These are phyloP conservation scores for Bettongia penicillata DNA, from an alignment of 2,113 vertebrate species.

Conservation along the genomic window DNA sequence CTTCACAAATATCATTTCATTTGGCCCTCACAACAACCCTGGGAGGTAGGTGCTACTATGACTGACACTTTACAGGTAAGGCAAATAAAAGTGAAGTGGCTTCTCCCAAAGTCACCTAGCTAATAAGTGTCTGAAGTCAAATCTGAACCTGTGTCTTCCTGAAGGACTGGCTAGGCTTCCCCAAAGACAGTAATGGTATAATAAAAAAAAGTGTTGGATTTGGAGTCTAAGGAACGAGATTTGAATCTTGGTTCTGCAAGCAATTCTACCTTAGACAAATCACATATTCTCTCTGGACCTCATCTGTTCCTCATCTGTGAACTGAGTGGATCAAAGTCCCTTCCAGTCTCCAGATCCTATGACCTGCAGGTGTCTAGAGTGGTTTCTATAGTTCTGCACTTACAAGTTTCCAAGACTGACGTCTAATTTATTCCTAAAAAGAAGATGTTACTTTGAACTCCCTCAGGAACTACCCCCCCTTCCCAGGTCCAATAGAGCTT, in stretches of 20 bases:
- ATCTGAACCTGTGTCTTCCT: not conserved
- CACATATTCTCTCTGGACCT: not conserved
- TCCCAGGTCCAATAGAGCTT: too few species aligned
- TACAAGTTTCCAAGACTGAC: not conserved
- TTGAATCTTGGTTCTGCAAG: not conserved
- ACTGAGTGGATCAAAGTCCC: not conserved
- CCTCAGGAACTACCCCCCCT: too few species aligned
- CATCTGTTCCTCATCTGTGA: not conserved
- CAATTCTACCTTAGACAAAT: not conserved
- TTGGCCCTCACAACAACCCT: not conserved
- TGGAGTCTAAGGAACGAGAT: not conserved
- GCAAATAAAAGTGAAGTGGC: not conserved
- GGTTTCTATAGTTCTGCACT: not conserved
- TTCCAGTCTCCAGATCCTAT: not conserved
- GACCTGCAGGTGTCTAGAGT: not conserved
- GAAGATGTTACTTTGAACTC: too few species aligned
- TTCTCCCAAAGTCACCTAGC: not conserved
- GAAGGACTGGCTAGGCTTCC: not conserved
- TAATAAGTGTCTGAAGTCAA: not conserved
- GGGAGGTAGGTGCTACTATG: not conserved
- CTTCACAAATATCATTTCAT: not conserved
- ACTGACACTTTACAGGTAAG: not conserved
- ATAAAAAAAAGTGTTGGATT: not conserved
- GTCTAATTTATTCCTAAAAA: not conserved
- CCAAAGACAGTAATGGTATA: not conserved